Evolutionary conservation across 2,888 invertebrate genomes (phyloP).

Genomic region (Tachystola acroxantha): DNA sequence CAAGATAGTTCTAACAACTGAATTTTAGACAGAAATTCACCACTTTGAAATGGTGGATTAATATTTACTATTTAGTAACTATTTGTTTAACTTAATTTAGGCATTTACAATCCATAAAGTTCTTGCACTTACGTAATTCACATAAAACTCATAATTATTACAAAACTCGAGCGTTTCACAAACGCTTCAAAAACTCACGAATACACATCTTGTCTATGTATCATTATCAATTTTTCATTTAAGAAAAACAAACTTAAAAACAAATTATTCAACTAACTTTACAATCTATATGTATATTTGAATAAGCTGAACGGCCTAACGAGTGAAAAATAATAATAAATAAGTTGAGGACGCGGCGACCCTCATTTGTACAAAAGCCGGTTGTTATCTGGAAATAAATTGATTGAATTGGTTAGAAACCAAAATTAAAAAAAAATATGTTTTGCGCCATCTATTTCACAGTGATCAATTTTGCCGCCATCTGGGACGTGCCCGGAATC

Average conservation of each 20-base stretch:
- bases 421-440: too few relatives aligned
- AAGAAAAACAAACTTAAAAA: constrained; percentile 56
- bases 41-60: too few relatives aligned
- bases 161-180: constrained; percentile 26
- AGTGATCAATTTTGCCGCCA: too few relatives aligned
- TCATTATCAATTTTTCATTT: constrained; percentile 39
- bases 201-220: constrained; percentile 23
- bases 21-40: too few relatives aligned
- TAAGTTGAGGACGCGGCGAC: constrained; percentile 56
- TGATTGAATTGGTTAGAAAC: neutral
- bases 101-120: constrained; percentile 7
- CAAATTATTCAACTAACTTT: constrained; percentile 56
- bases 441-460: too few relatives aligned
- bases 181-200: constrained; percentile 36
- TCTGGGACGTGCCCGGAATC: too few relatives aligned
- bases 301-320: constrained; percentile 66
- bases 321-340: constrained; percentile 68
- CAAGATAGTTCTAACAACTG: too few relatives aligned
- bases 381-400: constrained; percentile 45
- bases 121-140: constrained; percentile 23
- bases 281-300: constrained; percentile 62
- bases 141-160: constrained; percentile 17
- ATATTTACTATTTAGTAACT: too few relatives aligned
- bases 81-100: constrained; percentile 3
- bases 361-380: constrained; percentile 69